phyloP scores from a whole-genome alignment of 2,888 invertebrate genomes.

The Griposia aprilina region DNA sequence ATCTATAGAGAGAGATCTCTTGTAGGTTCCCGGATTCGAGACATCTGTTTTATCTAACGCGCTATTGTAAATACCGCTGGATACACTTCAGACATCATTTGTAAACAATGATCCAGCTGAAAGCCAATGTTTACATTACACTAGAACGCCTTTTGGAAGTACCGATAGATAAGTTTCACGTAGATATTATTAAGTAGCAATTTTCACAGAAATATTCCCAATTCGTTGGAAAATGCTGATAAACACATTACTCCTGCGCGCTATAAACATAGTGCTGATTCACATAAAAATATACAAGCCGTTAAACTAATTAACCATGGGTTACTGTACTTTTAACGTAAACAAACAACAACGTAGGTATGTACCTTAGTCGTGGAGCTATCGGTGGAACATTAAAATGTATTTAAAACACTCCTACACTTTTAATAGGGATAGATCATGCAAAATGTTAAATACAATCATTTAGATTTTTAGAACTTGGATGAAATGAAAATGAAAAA shows the following conservation, averaged over 20 bases:
- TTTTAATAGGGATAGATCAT: background rate
- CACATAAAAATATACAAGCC: constrained; percentile 54
- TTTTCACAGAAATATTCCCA: constrained; percentile 51
- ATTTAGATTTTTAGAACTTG: too few relatives aligned
- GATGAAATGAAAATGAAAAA: too few relatives aligned
- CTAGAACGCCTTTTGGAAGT: constrained; percentile 70
- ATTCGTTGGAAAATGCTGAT: constrained; percentile 61
- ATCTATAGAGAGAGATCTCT: constrained; percentile 63
- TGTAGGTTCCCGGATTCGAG: constrained; percentile 71
- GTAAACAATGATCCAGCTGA: constrained; percentile 84
- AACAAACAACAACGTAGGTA: constrained; percentile 47
- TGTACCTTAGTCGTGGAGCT: constrained; percentile 21
- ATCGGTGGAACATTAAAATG: constrained; percentile 28
- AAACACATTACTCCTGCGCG: constrained; percentile 60
- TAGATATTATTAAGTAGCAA: constrained; percentile 61
- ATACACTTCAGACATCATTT: constrained; percentile 74
- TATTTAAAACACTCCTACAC: constrained; percentile 6
- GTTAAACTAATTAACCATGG: constrained; percentile 61
- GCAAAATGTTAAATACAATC: background rate
- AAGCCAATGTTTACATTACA: constrained; percentile 80
- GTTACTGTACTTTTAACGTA: constrained; percentile 60
- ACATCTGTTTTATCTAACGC: constrained; percentile 83
- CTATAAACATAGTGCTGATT: constrained; percentile 60
- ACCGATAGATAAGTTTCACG: constrained; percentile 64
- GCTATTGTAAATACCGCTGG: constrained; percentile 77